Conservation (phyloP, 2,113 vertebrate species). For the Onychostruthus taczanowskii region DNA sequence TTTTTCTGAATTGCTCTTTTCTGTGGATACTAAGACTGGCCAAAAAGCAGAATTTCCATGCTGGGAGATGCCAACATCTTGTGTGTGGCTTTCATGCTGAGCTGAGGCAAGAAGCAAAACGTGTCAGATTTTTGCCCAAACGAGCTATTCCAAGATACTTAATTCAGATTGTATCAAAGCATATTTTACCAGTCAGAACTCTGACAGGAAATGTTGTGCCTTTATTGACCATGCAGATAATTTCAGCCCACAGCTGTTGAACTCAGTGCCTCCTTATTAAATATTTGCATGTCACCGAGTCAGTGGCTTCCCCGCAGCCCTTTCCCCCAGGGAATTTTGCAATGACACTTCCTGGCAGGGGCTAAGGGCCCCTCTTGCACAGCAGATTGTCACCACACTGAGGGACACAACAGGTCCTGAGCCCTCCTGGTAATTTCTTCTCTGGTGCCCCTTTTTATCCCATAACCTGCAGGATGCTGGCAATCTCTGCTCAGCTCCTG, state of each 20-base stretch:
- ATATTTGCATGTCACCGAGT: not conserved
- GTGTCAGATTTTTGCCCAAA: not conserved
- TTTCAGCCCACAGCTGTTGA: not conserved
- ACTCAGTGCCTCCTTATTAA: not conserved
- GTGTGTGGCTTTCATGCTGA: not conserved
- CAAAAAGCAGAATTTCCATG: not conserved
- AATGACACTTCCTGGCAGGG: not conserved
- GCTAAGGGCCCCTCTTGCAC: not conserved
- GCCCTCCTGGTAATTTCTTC: not conserved
- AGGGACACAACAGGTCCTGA: not conserved
- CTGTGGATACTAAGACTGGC: not conserved
- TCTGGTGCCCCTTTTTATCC: not conserved
- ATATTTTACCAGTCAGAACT: not conserved
- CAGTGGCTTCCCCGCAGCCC: not conserved
- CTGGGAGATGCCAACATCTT: not conserved
- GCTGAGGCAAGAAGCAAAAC: not conserved
- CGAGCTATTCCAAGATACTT: not conserved
- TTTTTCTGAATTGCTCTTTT: not conserved
- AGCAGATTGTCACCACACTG: not conserved
- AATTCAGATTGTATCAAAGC: not conserved
- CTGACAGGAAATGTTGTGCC: not conserved
- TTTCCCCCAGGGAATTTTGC: not conserved
- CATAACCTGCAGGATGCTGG: not conserved
- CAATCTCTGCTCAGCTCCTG: accelerated
- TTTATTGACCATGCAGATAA: not conserved